Evolutionary conservation across 2,888 invertebrate genomes (phyloP).

Genomic region (Nudaria mundana): DNA sequence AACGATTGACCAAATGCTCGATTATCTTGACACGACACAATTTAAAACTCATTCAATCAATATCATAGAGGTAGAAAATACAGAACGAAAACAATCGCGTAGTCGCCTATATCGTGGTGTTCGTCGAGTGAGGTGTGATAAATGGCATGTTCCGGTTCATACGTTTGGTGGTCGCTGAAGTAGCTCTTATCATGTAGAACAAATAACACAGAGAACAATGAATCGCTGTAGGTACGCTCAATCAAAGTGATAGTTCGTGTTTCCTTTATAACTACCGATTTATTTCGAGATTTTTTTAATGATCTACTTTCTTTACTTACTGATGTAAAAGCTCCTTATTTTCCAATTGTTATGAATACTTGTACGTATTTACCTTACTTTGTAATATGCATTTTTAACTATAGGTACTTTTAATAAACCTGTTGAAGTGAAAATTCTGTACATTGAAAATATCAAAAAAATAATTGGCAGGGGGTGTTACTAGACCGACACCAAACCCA

Average conservation of each 20-base stretch:
- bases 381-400: too few relatives aligned
- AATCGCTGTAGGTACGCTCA: slow-evolving; percentile 58
- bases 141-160: slow-evolving; percentile 62
- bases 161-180: slow-evolving; percentile 63
- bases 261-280: slow-evolving; percentile 47
- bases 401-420: too few relatives aligned
- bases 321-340: too few relatives aligned
- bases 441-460: too few relatives aligned
- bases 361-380: too few relatives aligned
- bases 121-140: slow-evolving; percentile 52
- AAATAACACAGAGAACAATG: slow-evolving; percentile 75
- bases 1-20: slow-evolving; percentile 58
- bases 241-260: slow-evolving; percentile 51
- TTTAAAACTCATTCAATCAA: slow-evolving; percentile 50
- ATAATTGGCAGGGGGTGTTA: too few relatives aligned
- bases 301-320: too few relatives aligned
- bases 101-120: slow-evolving; percentile 48
- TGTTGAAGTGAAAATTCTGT: too few relatives aligned
- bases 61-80: background rate
- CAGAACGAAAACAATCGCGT: slow-evolving; percentile 59
- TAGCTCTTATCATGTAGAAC: slow-evolving; percentile 74
- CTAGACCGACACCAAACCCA: too few relatives aligned
- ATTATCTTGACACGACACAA: slow-evolving; percentile 62
- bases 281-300: background rate
- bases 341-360: too few relatives aligned